Evolutionary conservation across 1,140 invertebrate species (phyloP), one percentile per base, ranked within the genome.

Genomic region (Macrobrachium nipponense): DNA sequence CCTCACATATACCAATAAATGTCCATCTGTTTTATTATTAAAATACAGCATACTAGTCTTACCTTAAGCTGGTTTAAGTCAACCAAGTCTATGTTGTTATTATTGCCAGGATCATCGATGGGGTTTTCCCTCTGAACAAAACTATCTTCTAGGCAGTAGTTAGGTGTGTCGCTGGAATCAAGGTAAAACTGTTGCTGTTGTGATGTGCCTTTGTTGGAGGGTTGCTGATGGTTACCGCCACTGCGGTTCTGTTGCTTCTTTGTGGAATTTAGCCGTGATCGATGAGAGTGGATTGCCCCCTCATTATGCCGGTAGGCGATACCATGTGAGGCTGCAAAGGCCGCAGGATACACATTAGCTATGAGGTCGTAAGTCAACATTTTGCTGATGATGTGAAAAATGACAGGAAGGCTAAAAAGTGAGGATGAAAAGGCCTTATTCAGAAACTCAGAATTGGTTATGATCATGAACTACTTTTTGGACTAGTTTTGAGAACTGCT

Each of bases 281-380:
- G 86, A 86, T 89, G 88, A 86, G 86, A 59, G 82, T 66, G 77
- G 82, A 51, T 73, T 60, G 78, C 44, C 79, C 64, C 86, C 82
- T 86, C 86, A 87, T 89, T 73, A 87, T 87, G 78, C 66, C 70
- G 80, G 73, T 80, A 78, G 81, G 83, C 59, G 72, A 86, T 43
- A 66, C 86, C 77, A 70, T 79, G 86, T 27, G 80, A 78, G 81
- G 86, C 88, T 89, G 88, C 88, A 89, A 89, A 87, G 62, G 86
- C 88, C 79, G 66, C 82, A 75, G 88, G 85, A 61, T 89, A 89
- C 66, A 89, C 66, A 80, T 87, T 23, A 82, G 86, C 87, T 36
- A 89, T 87, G 51, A 87, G 58, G 75, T 89, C 88, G 70, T 89
- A 89, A 15, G 88, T 82, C 75, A 87, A 82, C 88, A 89, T 89